Percentiles rank a stretch among this genome's conserved stretches.
Conservation (phyloP, 2,113 vertebrate species). For the Thomomys bottae region DNA sequence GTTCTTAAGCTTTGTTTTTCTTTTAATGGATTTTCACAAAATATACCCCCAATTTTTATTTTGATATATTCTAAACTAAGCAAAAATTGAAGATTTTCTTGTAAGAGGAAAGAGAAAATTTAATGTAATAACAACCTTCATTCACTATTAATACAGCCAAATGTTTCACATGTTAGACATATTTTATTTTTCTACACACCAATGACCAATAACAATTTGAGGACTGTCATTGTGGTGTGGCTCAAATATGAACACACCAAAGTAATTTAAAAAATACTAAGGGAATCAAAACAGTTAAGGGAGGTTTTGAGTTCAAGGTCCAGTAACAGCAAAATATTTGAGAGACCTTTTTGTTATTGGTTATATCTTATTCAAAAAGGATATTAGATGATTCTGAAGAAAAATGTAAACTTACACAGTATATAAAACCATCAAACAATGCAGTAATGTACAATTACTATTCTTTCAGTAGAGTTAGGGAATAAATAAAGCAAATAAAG, state of each 20-base stretch:
- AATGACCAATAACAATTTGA: background rate
- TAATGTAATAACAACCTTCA: background rate
- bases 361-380: background rate
- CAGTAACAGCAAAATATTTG: no score
- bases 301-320: no score
- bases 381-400: background rate
- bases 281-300: no score
- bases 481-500: background rate
- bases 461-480: background rate
- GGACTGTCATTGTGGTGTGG: background rate
- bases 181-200: background rate
- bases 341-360: background rate
- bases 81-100: background rate
- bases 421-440: background rate
- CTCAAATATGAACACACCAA: no score
- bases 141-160: background rate
- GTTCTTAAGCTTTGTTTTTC: constrained; percentile 3
- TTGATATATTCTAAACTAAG: background rate
- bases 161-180: background rate
- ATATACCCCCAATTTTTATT: background rate
- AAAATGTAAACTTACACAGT: background rate
- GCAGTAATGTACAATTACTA: background rate
- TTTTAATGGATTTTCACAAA: background rate
- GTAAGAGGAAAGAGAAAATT: background rate
- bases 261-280: no score